A percentile compares a stretch with the other conserved stretches of the same genome.
These are phyloP conservation scores for Pelvicachromis taeniatus DNA, from an alignment of 2,113 vertebrate genomes.

Conservation along the genomic window DNA sequence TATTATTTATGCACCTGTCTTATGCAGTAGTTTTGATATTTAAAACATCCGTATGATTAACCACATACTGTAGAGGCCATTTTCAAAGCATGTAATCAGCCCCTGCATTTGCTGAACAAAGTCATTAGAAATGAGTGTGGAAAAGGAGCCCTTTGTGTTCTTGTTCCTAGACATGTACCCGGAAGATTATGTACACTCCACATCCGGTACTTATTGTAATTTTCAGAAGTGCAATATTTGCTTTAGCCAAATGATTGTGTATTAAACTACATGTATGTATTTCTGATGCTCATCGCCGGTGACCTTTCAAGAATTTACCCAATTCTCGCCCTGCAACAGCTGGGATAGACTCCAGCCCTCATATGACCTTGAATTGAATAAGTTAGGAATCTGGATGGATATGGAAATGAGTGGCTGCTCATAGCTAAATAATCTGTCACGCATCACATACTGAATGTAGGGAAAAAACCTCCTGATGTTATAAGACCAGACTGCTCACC, in stretches of 20 bases:
- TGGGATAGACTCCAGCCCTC: background rate
- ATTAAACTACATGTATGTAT: background rate
- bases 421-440: background rate
- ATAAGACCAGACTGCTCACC: background rate
- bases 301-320: background rate
- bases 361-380: background rate
- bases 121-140: background rate
- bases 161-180: background rate
- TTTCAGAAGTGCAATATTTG: background rate
- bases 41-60: constrained; percentile 32
- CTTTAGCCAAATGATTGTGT: background rate
- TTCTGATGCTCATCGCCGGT: background rate
- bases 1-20: constrained; percentile 41
- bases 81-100: constrained; percentile 8
- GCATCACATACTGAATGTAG: background rate
- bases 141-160: background rate
- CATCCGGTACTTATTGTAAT: background rate
- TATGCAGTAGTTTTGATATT: constrained; percentile 11
- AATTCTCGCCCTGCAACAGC: background rate
- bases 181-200: background rate
- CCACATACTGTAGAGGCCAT: background rate
- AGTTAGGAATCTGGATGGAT: background rate
- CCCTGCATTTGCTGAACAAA: constrained; percentile 15
- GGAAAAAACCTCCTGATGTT: background rate
- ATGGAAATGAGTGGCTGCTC: background rate